These are phyloP conservation scores for Congeria kusceri DNA, from an alignment of 2,888 invertebrate species.

Conservation along the genomic window DNA sequence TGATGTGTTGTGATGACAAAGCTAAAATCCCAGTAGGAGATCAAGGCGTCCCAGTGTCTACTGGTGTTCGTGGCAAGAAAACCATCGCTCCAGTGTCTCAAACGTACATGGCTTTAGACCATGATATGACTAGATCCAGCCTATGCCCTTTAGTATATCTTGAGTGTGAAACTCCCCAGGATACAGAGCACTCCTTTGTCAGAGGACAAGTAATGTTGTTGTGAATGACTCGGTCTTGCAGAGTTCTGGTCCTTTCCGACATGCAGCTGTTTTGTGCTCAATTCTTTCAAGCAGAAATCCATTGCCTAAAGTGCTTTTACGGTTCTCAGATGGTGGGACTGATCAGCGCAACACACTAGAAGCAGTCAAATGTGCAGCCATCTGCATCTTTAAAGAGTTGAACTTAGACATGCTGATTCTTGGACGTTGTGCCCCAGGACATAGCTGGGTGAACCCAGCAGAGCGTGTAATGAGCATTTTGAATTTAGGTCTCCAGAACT, in stretches of 20 bases:
- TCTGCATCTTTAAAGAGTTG: slow-evolving; percentile 46
- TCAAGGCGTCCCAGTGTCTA: slow-evolving; percentile 38
- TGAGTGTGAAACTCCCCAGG: slow-evolving; percentile 31
- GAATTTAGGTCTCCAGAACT: slow-evolving; percentile 59
- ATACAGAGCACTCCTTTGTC: slow-evolving; percentile 47
- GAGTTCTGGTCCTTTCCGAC: slow-evolving; percentile 39
- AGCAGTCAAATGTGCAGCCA: slow-evolving; percentile 47
- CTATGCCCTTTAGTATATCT: slow-evolving; percentile 55
- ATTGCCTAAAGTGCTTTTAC: slow-evolving; percentile 29
- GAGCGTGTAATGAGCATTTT: slow-evolving; percentile 50
- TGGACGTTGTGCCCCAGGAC: slow-evolving; percentile 51
- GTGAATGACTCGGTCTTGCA: slow-evolving; percentile 54
- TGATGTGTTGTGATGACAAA: slow-evolving; percentile 51
- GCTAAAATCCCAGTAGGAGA: too few relatives aligned
- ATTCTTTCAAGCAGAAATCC: slow-evolving; percentile 10
- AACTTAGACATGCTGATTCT: slow-evolving; percentile 56
- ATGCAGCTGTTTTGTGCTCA: slow-evolving; percentile 18
- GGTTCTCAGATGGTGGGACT: slow-evolving; percentile 53
- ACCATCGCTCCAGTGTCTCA: slow-evolving; percentile 28
- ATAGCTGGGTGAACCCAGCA: slow-evolving; percentile 54
- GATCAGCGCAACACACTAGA: slow-evolving; percentile 42
- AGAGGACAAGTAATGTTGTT: slow-evolving; percentile 35
- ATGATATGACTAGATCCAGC: slow-evolving; percentile 49
- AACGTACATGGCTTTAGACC: slow-evolving; percentile 47
- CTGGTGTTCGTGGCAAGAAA: slow-evolving; percentile 52